phyloP scores from a whole-genome alignment of 2,113 vertebrate species.

The Triplophysa tibetana region DNA sequence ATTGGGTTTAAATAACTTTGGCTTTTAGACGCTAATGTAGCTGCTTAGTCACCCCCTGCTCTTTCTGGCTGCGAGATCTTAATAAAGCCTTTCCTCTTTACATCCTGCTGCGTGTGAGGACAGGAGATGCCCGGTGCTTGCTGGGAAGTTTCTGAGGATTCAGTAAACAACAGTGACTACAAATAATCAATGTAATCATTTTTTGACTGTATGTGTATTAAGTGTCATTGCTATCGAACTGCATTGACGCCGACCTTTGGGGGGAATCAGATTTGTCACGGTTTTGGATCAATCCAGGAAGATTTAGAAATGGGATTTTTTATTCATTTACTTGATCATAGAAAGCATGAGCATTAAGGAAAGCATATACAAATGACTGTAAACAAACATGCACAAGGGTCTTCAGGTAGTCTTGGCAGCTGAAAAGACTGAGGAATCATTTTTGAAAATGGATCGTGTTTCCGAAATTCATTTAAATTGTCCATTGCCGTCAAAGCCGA shows the following conservation, averaged over 20 bases:
- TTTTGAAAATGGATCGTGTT: no score
- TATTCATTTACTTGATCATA: no score
- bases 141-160: slow-evolving; percentile 73
- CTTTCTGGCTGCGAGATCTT: slow-evolving; percentile 75
- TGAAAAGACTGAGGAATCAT: no score
- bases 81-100: slow-evolving; percentile 79
- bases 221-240: neutral
- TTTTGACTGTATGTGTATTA: slow-evolving; percentile 2
- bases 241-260: neutral
- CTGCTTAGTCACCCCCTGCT: slow-evolving; percentile 73
- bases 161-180: slow-evolving; percentile 58
- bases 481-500: no score
- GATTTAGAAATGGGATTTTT: no score
- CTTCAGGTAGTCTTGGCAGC: no score
- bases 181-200: slow-evolving; percentile 23
- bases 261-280: no score
- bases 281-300: no score
- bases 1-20: slow-evolving; percentile 80
- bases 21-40: slow-evolving; percentile 80
- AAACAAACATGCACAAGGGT: no score
- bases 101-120: slow-evolving; percentile 62
- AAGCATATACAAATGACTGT: no score
- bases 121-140: slow-evolving; percentile 60
- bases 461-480: no score
- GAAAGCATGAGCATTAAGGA: no score